These are phyloP conservation scores for Tetrapedia diversipes DNA, from an alignment of 2,888 invertebrate genomes.

Conservation along the genomic window DNA sequence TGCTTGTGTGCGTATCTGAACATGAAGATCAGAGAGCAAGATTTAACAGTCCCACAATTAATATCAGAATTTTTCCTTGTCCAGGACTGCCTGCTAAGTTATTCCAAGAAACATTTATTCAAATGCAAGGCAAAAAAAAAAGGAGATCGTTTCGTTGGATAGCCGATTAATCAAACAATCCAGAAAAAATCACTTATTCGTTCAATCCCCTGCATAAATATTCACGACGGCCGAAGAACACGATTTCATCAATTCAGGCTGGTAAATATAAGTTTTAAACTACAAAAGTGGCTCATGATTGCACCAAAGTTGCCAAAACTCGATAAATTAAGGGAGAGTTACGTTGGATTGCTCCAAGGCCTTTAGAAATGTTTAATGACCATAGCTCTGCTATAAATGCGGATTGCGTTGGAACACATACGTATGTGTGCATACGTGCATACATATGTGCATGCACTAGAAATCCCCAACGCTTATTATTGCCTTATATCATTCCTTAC, in stretches of 20 bases:
- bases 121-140: too few relatives aligned
- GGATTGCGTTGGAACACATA: slow-evolving; percentile 7
- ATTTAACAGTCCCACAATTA: too few relatives aligned
- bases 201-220: background rate
- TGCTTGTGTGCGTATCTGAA: too few relatives aligned
- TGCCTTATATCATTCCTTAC: background rate
- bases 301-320: slow-evolving; percentile 59
- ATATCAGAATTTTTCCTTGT: too few relatives aligned
- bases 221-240: background rate
- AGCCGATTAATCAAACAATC: too few relatives aligned
- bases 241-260: background rate
- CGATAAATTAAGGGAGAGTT: slow-evolving; percentile 68
- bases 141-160: too few relatives aligned
- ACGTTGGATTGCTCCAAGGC: slow-evolving; percentile 55
- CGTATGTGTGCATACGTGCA: background rate
- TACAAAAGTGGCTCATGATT: slow-evolving; percentile 16
- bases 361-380: slow-evolving; percentile 56
- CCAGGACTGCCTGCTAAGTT: too few relatives aligned
- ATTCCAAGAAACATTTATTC: too few relatives aligned
- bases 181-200: too few relatives aligned
- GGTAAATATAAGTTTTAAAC: background rate
- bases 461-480: background rate
- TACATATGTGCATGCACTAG: background rate
- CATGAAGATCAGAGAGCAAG: too few relatives aligned
- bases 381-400: slow-evolving; percentile 25